phyloP scores from a whole-genome alignment of 2,888 invertebrate species.

The Cheilosia vulpina region DNA sequence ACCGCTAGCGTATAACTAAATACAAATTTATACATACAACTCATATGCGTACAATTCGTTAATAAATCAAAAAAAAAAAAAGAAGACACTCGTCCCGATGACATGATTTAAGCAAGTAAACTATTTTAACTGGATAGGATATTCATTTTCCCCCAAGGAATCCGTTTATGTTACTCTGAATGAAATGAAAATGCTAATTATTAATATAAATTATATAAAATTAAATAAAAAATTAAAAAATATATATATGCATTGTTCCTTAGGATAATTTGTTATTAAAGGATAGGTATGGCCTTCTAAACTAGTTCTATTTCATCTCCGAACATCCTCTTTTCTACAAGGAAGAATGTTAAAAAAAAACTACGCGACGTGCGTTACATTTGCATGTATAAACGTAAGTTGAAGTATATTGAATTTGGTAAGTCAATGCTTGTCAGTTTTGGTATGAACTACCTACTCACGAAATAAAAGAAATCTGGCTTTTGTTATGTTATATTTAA shows the following conservation, averaged over 20 bases:
- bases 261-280: neutral
- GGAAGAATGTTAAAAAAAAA: too few relatives aligned
- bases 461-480: too few relatives aligned
- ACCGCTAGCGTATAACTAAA: constrained; percentile 28
- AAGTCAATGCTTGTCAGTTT: too few relatives aligned
- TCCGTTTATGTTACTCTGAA: constrained; percentile 52
- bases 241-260: neutral
- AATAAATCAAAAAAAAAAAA: constrained; percentile 18
- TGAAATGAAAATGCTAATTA: constrained; percentile 46
- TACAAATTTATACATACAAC: constrained; percentile 34
- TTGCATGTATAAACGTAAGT: too few relatives aligned
- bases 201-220: constrained; percentile 64
- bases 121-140: constrained; percentile 50
- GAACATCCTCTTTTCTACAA: too few relatives aligned
- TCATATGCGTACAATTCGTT: constrained; percentile 26
- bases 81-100: constrained; percentile 18
- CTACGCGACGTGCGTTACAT: too few relatives aligned
- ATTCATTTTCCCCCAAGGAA: constrained; percentile 34
- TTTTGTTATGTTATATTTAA: too few relatives aligned
- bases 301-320: too few relatives aligned
- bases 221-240: constrained; percentile 49
- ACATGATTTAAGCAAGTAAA: constrained; percentile 55
- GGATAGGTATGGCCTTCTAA: too few relatives aligned
- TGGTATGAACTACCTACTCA: too few relatives aligned
- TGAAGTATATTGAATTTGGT: too few relatives aligned